A percentile compares a stretch with the other conserved stretches of the same genome.
Evolutionary conservation across 2,888 invertebrate genomes (phyloP).

Genomic region (Patella depressa): DNA sequence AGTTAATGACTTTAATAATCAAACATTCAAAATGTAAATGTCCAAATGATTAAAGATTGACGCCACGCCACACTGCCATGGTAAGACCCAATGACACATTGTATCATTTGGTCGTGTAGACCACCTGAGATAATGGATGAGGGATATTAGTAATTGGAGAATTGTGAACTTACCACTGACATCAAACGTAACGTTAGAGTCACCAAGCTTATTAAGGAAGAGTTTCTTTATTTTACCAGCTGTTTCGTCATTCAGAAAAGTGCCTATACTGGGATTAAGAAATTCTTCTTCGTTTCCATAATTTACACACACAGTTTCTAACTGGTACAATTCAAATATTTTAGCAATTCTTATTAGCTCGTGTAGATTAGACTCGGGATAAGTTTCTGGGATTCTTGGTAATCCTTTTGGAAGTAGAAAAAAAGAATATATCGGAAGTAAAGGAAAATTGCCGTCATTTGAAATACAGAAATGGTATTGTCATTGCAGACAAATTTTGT

Average conservation of each 20-base stretch:
- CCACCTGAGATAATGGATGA: too few species aligned
- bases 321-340: slow-evolving; percentile 54
- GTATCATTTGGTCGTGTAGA: too few species aligned
- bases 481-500: too few species aligned
- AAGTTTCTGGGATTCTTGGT: slow-evolving; percentile 50
- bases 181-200: slow-evolving; percentile 60
- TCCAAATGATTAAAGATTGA: too few species aligned
- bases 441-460: too few species aligned
- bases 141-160: too few species aligned
- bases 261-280: slow-evolving; percentile 67
- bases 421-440: too few species aligned
- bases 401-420: slow-evolving; percentile 47
- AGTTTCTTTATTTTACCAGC: slow-evolving; percentile 59
- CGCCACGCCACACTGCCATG: too few species aligned
- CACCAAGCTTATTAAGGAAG: slow-evolving; percentile 54
- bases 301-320: slow-evolving; percentile 64
- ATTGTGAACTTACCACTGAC: slow-evolving; percentile 52
- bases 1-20: too few species aligned
- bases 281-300: slow-evolving; percentile 61
- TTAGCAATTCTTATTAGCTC: slow-evolving; percentile 52
- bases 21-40: too few species aligned
- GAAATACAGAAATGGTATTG: too few species aligned
- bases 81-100: too few species aligned
- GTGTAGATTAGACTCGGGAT: slow-evolving; percentile 43
- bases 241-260: slow-evolving; percentile 63